A percentile compares a stretch with the other conserved stretches of the same genome.
Evolutionary conservation across 2,888 invertebrate genomes (phyloP).

Genomic region (Operophtera brumata): DNA sequence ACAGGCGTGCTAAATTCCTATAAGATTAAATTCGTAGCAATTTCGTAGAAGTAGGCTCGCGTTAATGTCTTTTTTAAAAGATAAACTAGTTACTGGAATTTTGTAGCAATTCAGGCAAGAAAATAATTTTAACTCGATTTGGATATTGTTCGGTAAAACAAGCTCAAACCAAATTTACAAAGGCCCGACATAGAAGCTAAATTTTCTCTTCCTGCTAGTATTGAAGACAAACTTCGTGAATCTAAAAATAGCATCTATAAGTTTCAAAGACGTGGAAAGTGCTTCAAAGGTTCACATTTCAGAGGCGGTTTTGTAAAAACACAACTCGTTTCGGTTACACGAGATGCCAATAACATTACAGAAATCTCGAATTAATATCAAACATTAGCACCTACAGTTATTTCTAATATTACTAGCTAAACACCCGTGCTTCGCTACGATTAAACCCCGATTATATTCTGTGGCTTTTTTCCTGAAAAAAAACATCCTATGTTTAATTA

Average conservation of each 20-base stretch:
- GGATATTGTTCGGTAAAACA: constrained; percentile 9
- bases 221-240: too few relatives aligned
- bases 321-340: constrained; percentile 9
- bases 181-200: too few relatives aligned
- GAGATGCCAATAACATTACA: constrained; percentile 1
- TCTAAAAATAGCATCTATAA: constrained; percentile 17
- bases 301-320: constrained; percentile 10
- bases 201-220: too few relatives aligned
- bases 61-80: neutral
- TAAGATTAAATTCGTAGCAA: neutral
- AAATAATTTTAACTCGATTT: constrained; percentile 4
- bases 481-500: too few relatives aligned
- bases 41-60: neutral
- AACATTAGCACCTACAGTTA: neutral
- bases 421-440: too few relatives aligned
- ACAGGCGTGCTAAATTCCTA: too few relatives aligned
- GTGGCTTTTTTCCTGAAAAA: too few relatives aligned
- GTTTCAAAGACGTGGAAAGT: constrained; percentile 3
- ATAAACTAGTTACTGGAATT: neutral
- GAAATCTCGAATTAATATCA: neutral
- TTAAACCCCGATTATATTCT: too few relatives aligned
- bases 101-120: constrained; percentile 1
- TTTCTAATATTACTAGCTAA: too few relatives aligned
- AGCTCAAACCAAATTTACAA: neutral
- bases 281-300: constrained; percentile 13